A percentile compares a stretch with the other conserved stretches of the same genome.
phyloP scores from a whole-genome alignment of 2,888 invertebrate genomes.

The Fragum fragum region DNA sequence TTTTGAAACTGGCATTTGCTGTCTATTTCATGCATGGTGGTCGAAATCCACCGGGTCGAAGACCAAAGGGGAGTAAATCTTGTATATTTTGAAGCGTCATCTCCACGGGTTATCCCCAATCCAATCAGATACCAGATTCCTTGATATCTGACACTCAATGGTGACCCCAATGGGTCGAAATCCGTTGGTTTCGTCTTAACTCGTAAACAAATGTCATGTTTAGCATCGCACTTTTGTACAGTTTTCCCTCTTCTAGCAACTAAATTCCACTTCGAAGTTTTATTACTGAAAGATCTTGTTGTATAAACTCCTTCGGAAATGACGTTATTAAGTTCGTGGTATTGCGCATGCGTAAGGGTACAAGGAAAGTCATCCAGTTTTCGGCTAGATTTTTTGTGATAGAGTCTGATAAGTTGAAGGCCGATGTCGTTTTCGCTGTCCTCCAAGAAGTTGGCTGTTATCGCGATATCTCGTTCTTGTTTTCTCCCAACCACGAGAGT shows the following conservation, averaged over 20 bases:
- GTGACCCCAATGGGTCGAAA: conserved; percentile 65
- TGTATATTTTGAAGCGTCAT: conserved; percentile 36
- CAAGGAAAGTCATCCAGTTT: conserved; percentile 53
- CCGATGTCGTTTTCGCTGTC: conserved; percentile 46
- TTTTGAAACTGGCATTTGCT: conserved; percentile 63
- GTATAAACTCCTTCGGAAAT: conserved; percentile 56
- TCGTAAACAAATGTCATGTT: conserved; percentile 62
- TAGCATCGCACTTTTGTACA: conserved; percentile 33
- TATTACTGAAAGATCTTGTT: conserved; percentile 31
- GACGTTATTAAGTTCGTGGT: conserved; percentile 56
- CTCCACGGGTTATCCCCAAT: conserved; percentile 49
- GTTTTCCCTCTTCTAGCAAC: conserved; percentile 61
- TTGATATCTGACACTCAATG: conserved; percentile 67
- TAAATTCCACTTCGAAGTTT: conserved; percentile 40
- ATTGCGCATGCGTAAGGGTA: conserved; percentile 69
- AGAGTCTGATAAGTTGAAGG: conserved; percentile 60
- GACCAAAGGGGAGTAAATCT: conserved; percentile 72
- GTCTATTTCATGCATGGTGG: conserved; percentile 70
- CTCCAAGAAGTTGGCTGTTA: neutral
- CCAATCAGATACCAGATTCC: conserved; percentile 69
- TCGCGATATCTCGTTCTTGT: conserved; percentile 10
- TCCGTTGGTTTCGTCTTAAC: conserved; percentile 45
- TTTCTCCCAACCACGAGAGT: conserved; percentile 1
- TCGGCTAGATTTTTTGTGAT: conserved; percentile 30
- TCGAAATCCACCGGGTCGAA: conserved; percentile 67